Conservation (phyloP, 2,113 vertebrate genomes). For the Isurus oxyrinchus region DNA sequence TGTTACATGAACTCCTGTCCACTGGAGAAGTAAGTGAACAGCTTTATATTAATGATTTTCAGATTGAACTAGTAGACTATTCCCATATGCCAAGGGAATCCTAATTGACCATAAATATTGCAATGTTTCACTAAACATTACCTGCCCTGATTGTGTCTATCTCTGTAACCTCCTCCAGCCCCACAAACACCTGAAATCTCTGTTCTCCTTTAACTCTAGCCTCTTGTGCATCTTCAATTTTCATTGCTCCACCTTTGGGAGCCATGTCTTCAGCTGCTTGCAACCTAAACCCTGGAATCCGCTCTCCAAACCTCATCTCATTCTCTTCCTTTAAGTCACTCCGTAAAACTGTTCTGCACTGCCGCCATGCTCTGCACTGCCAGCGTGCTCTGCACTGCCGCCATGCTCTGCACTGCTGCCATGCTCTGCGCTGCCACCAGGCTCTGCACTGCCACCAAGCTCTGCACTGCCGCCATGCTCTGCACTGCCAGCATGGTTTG, state of each 20-base stretch:
- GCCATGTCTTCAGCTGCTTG: no score
- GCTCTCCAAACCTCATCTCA: background rate
- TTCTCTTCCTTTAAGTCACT: background rate
- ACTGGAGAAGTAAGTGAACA: background rate
- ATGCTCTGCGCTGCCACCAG: no score
- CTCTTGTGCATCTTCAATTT: background rate
- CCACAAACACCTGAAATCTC: background rate
- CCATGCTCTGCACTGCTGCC: no score
- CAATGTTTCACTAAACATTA: conserved; percentile 7
- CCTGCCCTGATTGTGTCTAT: background rate
- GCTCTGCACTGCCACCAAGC: no score
- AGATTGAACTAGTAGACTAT: background rate
- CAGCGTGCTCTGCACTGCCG: no score
- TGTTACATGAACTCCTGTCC: background rate
- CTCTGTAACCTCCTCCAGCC: background rate
- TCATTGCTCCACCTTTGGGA: background rate
- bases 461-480: no score
- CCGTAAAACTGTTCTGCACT: background rate
- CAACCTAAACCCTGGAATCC: background rate
- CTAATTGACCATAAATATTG: conserved; percentile 31
- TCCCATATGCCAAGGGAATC: conserved; percentile 1
- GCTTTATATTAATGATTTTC: conserved; percentile 1
- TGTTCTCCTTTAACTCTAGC: background rate
- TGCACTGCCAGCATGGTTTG: no score
- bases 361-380: no score